Evolutionary conservation across 1,140 invertebrate genomes (phyloP).

Genomic region (Idris sp.): DNA sequence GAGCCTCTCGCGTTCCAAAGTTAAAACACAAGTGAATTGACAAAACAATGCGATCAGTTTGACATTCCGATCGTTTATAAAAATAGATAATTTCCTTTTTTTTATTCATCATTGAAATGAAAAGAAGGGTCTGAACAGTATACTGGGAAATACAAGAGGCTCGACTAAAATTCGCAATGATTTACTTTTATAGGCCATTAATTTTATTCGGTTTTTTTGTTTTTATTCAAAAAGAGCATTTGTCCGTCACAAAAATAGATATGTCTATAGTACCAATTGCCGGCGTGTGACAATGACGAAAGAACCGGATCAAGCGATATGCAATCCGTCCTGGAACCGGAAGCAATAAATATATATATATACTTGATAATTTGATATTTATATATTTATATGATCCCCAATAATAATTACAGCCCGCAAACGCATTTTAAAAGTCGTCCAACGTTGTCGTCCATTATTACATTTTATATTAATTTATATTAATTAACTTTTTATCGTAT

Average conservation of each 20-base stretch:
- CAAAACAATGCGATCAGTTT: too few relatives aligned
- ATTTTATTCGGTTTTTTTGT: slow-evolving; percentile 39
- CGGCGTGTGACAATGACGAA: slow-evolving; percentile 42
- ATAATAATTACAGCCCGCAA: slow-evolving; percentile 45
- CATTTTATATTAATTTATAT: background rate
- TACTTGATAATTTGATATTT: too few relatives aligned
- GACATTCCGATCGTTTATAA: too few relatives aligned
- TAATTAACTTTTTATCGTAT: slow-evolving; percentile 1
- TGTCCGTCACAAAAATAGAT: slow-evolving; percentile 60
- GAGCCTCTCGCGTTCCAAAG: slow-evolving; percentile 19
- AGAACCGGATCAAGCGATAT: slow-evolving; percentile 45
- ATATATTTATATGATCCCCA: slow-evolving; percentile 47
- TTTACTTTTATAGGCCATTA: slow-evolving; percentile 41
- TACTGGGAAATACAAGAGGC: slow-evolving; percentile 2
- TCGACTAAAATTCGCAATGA: slow-evolving; percentile 19
- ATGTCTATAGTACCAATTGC: slow-evolving; percentile 39
- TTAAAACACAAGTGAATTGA: background rate
- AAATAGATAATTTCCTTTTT: slow-evolving; percentile 19
- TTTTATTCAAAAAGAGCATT: slow-evolving; percentile 41
- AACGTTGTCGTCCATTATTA: slow-evolving; percentile 29
- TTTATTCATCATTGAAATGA: background rate
- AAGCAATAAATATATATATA: slow-evolving; percentile 51
- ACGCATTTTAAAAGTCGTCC: slow-evolving; percentile 22
- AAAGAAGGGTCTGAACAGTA: background rate
- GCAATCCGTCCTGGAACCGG: slow-evolving; percentile 24